Evolutionary conservation across 2,888 invertebrate species (phyloP).

Genomic region (Pelosia muscerda): DNA sequence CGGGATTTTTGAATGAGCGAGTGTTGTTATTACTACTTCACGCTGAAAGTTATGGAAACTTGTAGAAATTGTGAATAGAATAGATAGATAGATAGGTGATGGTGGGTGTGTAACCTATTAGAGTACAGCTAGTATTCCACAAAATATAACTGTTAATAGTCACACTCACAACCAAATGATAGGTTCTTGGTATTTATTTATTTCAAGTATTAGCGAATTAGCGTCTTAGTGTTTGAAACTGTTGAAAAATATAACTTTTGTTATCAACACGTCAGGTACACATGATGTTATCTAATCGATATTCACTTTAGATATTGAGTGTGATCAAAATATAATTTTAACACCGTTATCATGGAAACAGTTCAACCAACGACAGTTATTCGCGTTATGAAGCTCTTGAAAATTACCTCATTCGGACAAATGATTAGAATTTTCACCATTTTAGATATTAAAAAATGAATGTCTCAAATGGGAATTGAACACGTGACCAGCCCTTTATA

Average conservation of each 20-base stretch:
- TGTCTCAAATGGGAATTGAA: too few relatives aligned
- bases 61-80: too few relatives aligned
- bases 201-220: not conserved
- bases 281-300: conserved; percentile 8
- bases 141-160: not conserved
- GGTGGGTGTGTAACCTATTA: too few relatives aligned
- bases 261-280: conserved; percentile 12
- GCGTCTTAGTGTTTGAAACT: not conserved
- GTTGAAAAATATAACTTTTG: not conserved
- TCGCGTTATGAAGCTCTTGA: not conserved
- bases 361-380: not conserved
- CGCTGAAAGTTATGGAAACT: not conserved
- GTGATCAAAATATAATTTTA: conserved; percentile 13
- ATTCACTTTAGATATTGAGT: conserved; percentile 11
- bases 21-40: not conserved
- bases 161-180: not conserved
- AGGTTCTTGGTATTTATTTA: not conserved
- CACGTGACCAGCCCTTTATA: too few relatives aligned
- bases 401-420: not conserved
- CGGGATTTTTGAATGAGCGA: too few relatives aligned
- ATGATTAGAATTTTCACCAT: too few relatives aligned
- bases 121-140: not conserved
- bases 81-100: too few relatives aligned
- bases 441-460: too few relatives aligned
- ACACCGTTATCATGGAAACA: conserved; percentile 12